Percentiles rank a stretch among this genome's conserved stretches.
Evolutionary conservation across 2,113 vertebrate genomes (phyloP).

Genomic region (Gymnocephalus cernua): DNA sequence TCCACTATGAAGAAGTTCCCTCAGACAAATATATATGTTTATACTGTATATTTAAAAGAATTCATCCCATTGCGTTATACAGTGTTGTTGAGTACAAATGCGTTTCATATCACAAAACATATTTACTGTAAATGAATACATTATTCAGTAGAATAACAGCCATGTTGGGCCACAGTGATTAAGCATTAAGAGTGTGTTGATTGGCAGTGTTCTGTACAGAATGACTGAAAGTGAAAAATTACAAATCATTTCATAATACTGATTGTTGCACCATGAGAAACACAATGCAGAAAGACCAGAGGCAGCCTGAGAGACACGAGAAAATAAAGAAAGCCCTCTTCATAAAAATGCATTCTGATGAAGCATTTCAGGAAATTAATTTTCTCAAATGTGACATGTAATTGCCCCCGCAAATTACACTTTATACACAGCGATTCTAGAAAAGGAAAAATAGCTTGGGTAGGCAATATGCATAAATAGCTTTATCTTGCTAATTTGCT

Average conservation of each 20-base stretch:
- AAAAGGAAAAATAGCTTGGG: constrained; percentile 31
- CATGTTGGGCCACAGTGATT: constrained; percentile 23
- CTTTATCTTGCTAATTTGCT: constrained; percentile 52
- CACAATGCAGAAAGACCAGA: constrained; percentile 46
- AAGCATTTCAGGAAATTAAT: constrained; percentile 65
- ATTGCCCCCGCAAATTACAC: constrained; percentile 64
- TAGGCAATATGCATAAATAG: constrained; percentile 29
- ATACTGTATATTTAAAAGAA: constrained; percentile 14
- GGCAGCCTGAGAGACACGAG: constrained; percentile 18
- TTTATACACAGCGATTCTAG: constrained; percentile 40
- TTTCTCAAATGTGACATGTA: constrained; percentile 62
- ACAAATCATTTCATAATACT: constrained; percentile 55
- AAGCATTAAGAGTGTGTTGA: constrained; percentile 43
- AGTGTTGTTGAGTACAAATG: constrained; percentile 2
- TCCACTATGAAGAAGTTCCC: constrained; percentile 7
- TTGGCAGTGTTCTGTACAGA: constrained; percentile 44
- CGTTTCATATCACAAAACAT: constrained; percentile 8
- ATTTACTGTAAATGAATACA: constrained; percentile 4
- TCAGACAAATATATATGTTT: constrained; percentile 6
- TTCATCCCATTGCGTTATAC: neutral
- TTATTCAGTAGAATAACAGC: constrained; percentile 6
- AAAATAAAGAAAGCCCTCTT: constrained; percentile 21
- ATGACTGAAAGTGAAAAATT: constrained; percentile 24
- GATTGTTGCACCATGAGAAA: constrained; percentile 49
- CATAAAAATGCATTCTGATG: constrained; percentile 43